Conservation (phyloP, 1,140 invertebrate species). For the Coptotermes formosanus region DNA sequence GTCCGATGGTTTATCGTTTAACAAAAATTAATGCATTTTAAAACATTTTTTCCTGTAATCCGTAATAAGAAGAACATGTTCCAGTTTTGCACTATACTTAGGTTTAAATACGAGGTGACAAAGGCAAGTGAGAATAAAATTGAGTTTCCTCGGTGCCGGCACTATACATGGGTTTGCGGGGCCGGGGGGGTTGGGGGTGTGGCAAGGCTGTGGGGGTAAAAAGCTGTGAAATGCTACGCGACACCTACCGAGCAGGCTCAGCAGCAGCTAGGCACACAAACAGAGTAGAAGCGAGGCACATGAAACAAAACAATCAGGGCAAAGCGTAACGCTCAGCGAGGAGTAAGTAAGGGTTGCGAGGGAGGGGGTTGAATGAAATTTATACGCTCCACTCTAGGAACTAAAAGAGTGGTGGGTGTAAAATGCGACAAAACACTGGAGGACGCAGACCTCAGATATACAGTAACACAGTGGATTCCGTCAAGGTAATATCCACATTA, state of each 20-base stretch:
- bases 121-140: conserved; percentile 19
- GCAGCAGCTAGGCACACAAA: not conserved
- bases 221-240: conserved; percentile 14
- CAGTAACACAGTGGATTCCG: not conserved
- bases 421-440: conserved; percentile 2
- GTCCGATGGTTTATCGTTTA: no score
- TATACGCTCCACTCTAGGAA: not conserved
- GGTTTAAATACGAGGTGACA: conserved; percentile 1
- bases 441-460: not conserved
- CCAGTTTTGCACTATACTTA: not conserved
- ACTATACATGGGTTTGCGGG: not conserved
- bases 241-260: conserved; percentile 7
- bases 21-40: no score
- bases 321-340: not conserved
- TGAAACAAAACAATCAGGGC: conserved; percentile 16
- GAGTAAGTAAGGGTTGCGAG: conserved; percentile 8
- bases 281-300: not conserved
- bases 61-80: not conserved
- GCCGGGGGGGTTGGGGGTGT: not conserved
- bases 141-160: conserved; percentile 12
- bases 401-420: not conserved
- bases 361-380: conserved; percentile 4
- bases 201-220: conserved; percentile 16
- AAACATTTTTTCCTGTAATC: not conserved
- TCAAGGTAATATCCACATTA: not conserved